phyloP scores from a whole-genome alignment of 2,888 invertebrate species.

The Asteroscopus sphinx region DNA sequence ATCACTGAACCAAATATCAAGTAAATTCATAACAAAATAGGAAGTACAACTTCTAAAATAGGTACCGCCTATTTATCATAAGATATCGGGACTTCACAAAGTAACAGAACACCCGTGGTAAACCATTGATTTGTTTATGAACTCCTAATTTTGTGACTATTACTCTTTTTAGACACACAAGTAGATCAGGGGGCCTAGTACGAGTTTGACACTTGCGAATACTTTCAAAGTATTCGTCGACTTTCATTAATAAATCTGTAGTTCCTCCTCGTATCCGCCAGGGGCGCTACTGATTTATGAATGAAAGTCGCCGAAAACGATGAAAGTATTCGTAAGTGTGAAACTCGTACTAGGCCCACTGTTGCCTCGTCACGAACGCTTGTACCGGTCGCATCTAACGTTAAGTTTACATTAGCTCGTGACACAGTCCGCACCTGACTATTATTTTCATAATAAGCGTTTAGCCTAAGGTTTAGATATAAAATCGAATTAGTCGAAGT shows the following conservation, averaged over 20 bases:
- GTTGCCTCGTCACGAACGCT: conserved; percentile 27
- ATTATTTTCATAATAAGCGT: conserved; percentile 56
- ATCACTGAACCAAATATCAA: conserved; percentile 40
- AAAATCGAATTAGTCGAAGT: conserved; percentile 76
- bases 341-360: no score
- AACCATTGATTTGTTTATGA: conserved; percentile 23
- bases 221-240: no score
- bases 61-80: conserved; percentile 14
- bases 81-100: conserved; percentile 20
- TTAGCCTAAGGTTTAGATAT: conserved; percentile 61
- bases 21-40: conserved; percentile 37
- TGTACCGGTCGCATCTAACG: conserved; percentile 23
- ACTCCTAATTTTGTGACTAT: conserved; percentile 54
- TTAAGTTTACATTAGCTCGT: conserved; percentile 31
- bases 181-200: no score
- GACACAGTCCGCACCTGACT: conserved; percentile 50
- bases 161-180: conserved; percentile 54
- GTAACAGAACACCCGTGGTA: conserved; percentile 5
- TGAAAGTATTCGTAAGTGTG: no score
- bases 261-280: no score
- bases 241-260: no score
- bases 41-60: conserved; percentile 30
- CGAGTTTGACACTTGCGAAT: no score
- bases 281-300: no score
- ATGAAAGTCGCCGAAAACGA: no score